Conservation (phyloP, 2,888 invertebrate genomes). For the Allolobophora icterica region DNA sequence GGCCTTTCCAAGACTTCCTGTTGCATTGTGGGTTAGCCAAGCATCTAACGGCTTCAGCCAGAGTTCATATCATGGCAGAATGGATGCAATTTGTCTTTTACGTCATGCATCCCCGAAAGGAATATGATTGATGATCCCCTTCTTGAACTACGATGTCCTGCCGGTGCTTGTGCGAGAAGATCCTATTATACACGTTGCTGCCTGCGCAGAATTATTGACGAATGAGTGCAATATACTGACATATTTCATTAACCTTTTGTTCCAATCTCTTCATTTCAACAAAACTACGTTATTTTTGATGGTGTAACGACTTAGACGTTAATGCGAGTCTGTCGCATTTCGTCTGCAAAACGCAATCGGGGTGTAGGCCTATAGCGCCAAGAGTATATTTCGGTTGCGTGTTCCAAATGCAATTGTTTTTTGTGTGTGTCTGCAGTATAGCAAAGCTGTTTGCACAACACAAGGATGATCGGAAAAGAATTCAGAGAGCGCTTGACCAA, state of each 20-base stretch:
- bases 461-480: slow-evolving; percentile 89
- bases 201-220: background rate
- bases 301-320: background rate
- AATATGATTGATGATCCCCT: background rate
- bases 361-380: background rate
- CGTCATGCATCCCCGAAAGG: background rate
- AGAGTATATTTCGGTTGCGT: background rate
- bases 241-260: background rate
- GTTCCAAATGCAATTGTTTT: background rate
- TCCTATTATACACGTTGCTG: background rate
- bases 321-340: background rate
- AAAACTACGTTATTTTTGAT: background rate
- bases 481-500: slow-evolving; percentile 60
- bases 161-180: background rate
- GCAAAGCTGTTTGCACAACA: slow-evolving; percentile 88
- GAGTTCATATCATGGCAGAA: background rate
- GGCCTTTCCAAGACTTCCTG: background rate
- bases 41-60: background rate
- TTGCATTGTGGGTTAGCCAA: background rate
- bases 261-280: background rate
- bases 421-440: slow-evolving; percentile 72
- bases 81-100: background rate
- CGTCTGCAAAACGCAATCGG: background rate
- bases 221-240: background rate
- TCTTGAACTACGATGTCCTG: background rate